Evolutionary conservation across 2,797 vertebrate genomes (phyloP), one percentile per base, ranked within the genome.

Genomic region (Cuniculus paca): DNA sequence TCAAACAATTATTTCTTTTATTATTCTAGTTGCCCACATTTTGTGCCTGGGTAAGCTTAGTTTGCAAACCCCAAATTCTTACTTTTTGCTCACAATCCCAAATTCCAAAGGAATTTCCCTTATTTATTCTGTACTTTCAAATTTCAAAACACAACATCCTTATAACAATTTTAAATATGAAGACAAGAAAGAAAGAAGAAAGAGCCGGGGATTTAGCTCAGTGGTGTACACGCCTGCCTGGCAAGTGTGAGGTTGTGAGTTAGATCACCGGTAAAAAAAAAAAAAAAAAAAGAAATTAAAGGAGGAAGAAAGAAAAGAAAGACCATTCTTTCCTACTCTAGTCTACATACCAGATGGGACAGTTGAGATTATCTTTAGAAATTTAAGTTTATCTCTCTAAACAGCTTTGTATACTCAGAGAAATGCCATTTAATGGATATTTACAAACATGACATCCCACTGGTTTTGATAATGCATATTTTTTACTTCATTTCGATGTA

Each of bases 101-200:
- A 65, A 85, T 39, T 60, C 11, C 39, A 68, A 91, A 95, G 88
- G 68, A 80, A 95, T 54, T 79, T n/a, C 79, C 31, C 63, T 54
- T 42, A 80, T 12, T 85, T 58, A 88, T 52, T 36, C 84, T 94
- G 45, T 22, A 28, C 14, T 50, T 94, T 78, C 17, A 84, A 77
- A 72, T 85, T 81, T 88, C 52, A 90, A 95, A 86, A 48, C 11
- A 19, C 7, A 22, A 60, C 24, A 58, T 78, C 58, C 31, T 75
- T 80, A 28, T 31, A 88, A 84, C 39, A 42, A 81, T 34, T 78
- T 60, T 82, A 88, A 89, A 86, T 12, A 81, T 48, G 60, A 82
- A 39, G 54, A 20, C 42, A 31, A 68, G 36, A 74, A 89, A 45
- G 12, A 45, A 91, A 65, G 14, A 68, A 58, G 50, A 10, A 48